Percentiles rank a stretch among this genome's conserved stretches.
phyloP scores from a whole-genome alignment of 2,888 invertebrate genomes.

The Amphipoea oculea region DNA sequence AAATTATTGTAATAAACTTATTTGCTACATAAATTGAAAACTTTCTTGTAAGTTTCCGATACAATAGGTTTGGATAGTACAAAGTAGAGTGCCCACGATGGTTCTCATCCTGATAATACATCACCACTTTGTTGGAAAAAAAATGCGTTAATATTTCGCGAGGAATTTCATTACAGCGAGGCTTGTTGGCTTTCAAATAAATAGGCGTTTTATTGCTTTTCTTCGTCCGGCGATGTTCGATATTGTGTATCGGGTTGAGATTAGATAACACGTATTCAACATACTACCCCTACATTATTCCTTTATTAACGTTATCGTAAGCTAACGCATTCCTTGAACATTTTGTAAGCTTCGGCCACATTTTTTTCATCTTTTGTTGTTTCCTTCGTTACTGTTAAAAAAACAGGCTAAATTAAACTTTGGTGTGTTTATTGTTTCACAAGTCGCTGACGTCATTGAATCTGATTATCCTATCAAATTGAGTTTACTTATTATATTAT shows the following conservation, averaged over 20 bases:
- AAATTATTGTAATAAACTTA: constrained; percentile 32
- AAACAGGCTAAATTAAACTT: neutral
- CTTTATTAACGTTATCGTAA: constrained; percentile 39
- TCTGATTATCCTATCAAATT: neutral
- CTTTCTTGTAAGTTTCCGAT: constrained; percentile 26
- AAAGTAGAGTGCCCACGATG: constrained; percentile 62
- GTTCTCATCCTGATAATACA: constrained; percentile 79
- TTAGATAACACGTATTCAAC: constrained; percentile 72
- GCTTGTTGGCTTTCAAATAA: constrained; percentile 88
- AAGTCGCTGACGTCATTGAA: neutral
- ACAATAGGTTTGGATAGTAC: constrained; percentile 48
- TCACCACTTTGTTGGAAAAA: constrained; percentile 86
- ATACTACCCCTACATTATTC: constrained; percentile 62
- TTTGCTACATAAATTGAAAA: neutral
- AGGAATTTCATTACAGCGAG: constrained; percentile 88
- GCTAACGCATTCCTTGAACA: neutral
- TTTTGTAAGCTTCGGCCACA: neutral
- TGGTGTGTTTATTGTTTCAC: neutral
- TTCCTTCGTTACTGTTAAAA: neutral
- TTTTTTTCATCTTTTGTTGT: neutral
- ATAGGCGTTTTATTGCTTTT: constrained; percentile 89
- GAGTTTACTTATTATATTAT: neutral
- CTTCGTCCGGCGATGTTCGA: constrained; percentile 80
- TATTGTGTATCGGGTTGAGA: constrained; percentile 82
- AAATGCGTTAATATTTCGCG: constrained; percentile 88